Percentiles rank a stretch among this genome's conserved stretches.
These are phyloP conservation scores for Sisor rabdophorus DNA, from an alignment of 2,113 vertebrate genomes.

Conservation along the genomic window DNA sequence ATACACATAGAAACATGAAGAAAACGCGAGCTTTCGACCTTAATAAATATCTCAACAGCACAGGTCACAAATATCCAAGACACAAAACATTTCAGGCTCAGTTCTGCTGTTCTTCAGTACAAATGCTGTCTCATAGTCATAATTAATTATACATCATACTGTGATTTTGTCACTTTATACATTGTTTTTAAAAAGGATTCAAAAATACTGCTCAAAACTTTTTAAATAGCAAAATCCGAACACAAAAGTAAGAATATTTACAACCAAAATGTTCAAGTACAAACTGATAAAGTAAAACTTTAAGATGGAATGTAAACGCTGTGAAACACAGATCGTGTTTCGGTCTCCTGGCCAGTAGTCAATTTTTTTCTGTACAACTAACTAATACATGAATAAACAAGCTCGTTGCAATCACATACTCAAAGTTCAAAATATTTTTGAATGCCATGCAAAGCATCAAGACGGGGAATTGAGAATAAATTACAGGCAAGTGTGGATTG, in stretches of 20 bases:
- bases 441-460: slow-evolving; percentile 21
- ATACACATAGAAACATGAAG: not conserved
- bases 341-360: slow-evolving; percentile 34
- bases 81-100: slow-evolving; percentile 38
- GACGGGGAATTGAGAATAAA: slow-evolving; percentile 30
- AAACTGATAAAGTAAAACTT: slow-evolving; percentile 42
- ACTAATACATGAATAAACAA: slow-evolving; percentile 37
- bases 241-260: slow-evolving; percentile 43
- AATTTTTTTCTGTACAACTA: slow-evolving; percentile 34
- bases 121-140: slow-evolving; percentile 27
- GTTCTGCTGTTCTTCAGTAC: slow-evolving; percentile 22
- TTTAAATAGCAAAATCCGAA: slow-evolving; percentile 38
- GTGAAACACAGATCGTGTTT: slow-evolving; percentile 32
- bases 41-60: slow-evolving; percentile 31
- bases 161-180: slow-evolving; percentile 25
- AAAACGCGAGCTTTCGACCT: not conserved
- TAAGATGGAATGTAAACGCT: slow-evolving; percentile 46
- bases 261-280: slow-evolving; percentile 43
- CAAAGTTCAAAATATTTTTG: slow-evolving; percentile 11
- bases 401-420: not conserved
- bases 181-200: slow-evolving; percentile 30
- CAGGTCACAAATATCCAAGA: slow-evolving; percentile 34
- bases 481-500: slow-evolving; percentile 23
- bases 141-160: slow-evolving; percentile 17
- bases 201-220: slow-evolving; percentile 43